Base-by-base conservation (phyloP, 2,888 invertebrate species). In the Cephus pygmeus region DNA sequence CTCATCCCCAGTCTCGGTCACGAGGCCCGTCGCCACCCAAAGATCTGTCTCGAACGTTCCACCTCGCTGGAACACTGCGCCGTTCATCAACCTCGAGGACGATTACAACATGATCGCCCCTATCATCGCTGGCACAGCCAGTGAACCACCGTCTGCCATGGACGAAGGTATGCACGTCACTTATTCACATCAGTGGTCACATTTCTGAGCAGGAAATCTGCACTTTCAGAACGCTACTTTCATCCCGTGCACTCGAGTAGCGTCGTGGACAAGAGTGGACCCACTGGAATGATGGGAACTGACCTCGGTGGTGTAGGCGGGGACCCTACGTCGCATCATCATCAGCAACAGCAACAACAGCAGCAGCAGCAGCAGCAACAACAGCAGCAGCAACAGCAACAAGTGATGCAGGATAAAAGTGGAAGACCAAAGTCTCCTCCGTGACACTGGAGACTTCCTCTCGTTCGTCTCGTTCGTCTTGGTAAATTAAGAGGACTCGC, bases 41-140 rank as follows among this genome's bases (percentile, higher is more conserved):
- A 94, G 96, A 79, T 87, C 91, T 12, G 90, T 91, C 40, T 86
- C 90, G 35, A 91, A 90, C 80, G 90, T 91, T 40, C 91, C 91
- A 36, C 94, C 93, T 81, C 95, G 98, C 88, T 98, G 98, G 98
- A 97, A 96, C 91, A 94, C 96, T 76, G 94, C 94, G 74, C 95
- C 97, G 76, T 98, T 98, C 93, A 95, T 98, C 85, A 95, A 96
- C 77, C 93, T 97, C 88, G 98, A 98, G 90, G 98, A 98, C 90
- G 98, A 98, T 92, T 98, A 98, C 92, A 97, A 96, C 91, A 97
- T 98, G 94, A 97, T 97, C 93, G 96, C 97, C 76, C 96, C 94
- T 81, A 92, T 94, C 82, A 94, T 94, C 85, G 93, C 93, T 80
- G 92, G 93, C 31, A 93, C 93, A 12, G 88, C 90, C 35, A 90